phyloP scores from a whole-genome alignment of 64 coral and sea anemone genomes.

The Orbicella faveolata region DNA sequence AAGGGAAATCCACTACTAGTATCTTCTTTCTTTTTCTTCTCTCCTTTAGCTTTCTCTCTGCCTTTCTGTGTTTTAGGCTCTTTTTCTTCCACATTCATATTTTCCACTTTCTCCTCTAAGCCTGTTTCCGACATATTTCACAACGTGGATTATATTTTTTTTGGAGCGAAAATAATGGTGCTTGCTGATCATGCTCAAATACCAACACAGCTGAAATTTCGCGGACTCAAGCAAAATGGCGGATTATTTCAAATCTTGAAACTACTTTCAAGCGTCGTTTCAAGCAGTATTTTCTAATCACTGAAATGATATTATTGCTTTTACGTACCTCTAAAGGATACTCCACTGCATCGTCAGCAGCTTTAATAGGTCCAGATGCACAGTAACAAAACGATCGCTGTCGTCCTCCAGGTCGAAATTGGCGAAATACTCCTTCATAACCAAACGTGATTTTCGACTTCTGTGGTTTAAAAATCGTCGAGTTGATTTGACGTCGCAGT shows the following conservation, averaged over 20 bases:
- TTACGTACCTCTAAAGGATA: slow-evolving; percentile 15
- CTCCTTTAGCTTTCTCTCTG: slow-evolving; percentile 39
- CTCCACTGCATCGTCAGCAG: neutral
- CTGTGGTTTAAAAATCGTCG: slow-evolving; percentile 6
- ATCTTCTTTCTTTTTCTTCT: slow-evolving; percentile 53
- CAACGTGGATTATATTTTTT: slow-evolving; percentile 6
- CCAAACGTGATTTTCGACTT: neutral
- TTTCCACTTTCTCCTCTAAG: slow-evolving; percentile 59
- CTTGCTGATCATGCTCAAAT: neutral
- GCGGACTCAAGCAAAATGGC: slow-evolving; percentile 37
- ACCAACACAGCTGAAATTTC: slow-evolving; percentile 27
- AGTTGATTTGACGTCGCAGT: neutral
- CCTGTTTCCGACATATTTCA: slow-evolving; percentile 3
- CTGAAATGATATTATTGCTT: neutral
- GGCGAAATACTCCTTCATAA: neutral
- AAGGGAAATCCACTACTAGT: slow-evolving; percentile 9
- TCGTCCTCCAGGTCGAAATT: neutral
- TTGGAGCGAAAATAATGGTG: neutral
- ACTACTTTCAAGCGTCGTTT: neutral
- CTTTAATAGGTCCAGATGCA: neutral
- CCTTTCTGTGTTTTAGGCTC: slow-evolving; percentile 4
- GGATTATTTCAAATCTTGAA: neutral
- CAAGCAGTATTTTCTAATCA: neutral
- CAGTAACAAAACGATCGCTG: neutral
- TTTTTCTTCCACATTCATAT: slow-evolving; percentile 62